Evolutionary conservation across 2,113 vertebrate genomes (phyloP).

Genomic region (Tretioscincus oriximinensis): DNA sequence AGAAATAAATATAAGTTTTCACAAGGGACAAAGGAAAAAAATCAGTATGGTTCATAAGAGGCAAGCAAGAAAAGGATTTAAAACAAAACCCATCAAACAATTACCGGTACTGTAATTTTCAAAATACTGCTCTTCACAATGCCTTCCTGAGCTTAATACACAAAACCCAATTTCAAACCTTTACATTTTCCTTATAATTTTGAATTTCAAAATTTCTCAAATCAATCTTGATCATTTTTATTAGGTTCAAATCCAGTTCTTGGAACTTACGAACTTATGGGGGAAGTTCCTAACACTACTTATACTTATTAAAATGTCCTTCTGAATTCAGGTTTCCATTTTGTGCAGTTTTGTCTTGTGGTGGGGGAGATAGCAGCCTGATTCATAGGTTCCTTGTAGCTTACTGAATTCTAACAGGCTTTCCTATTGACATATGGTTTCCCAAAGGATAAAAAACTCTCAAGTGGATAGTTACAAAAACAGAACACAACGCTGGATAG

Average conservation of each 20-base stretch:
- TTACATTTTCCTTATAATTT: background rate
- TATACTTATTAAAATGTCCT: no score
- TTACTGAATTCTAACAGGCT: no score
- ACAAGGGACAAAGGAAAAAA: slow-evolving; percentile 43
- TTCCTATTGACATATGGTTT: no score
- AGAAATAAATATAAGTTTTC: slow-evolving; percentile 45
- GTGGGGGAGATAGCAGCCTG: no score
- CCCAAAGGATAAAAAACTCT: no score
- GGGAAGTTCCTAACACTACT: no score
- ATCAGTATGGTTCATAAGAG: slow-evolving; percentile 20
- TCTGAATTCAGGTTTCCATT: no score
- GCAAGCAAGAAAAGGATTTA: slow-evolving; percentile 30
- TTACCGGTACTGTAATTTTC: slow-evolving; percentile 33
- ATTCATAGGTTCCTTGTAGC: no score
- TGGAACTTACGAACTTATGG: background rate
- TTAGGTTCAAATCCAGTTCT: background rate
- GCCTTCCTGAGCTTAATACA: slow-evolving; percentile 19
- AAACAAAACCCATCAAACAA: slow-evolving; percentile 35
- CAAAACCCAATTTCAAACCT: slow-evolving; percentile 20
- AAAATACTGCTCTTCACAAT: slow-evolving; percentile 19
- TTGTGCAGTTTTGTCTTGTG: no score
- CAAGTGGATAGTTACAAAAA: no score
- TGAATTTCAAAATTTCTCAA: background rate
- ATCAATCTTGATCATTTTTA: background rate
- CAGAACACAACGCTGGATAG: no score